phyloP scores from a whole-genome alignment of 2,888 invertebrate genomes.

The Temnothorax ravouxi region DNA sequence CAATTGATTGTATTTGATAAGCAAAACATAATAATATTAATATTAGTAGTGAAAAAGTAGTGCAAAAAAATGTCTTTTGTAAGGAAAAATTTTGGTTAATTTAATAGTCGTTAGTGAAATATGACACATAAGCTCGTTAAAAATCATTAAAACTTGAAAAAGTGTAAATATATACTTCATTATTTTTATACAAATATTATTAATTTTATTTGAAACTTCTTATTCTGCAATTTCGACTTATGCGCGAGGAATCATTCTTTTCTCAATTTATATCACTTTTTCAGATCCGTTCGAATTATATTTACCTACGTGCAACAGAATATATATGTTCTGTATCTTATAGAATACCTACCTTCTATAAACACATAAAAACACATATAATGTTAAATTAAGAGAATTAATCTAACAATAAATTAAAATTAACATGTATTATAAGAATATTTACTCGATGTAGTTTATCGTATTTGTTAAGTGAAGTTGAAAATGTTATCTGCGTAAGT shows the following conservation, averaged over 20 bases:
- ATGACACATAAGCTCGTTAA: neutral
- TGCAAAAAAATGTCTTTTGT: neutral
- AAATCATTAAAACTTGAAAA: neutral
- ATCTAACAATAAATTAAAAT: neutral
- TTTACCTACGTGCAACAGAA: neutral
- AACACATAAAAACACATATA: neutral
- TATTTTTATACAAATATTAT: neutral
- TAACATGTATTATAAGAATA: neutral
- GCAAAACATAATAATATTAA: neutral
- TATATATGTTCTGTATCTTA: neutral
- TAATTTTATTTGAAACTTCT: constrained; percentile 1
- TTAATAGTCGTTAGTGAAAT: neutral
- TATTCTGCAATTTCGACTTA: neutral
- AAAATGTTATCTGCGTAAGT: neutral
- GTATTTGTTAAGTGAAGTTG: neutral
- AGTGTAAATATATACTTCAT: neutral
- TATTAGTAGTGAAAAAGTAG: neutral
- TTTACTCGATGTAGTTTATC: neutral
- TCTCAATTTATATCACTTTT: neutral
- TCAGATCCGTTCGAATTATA: neutral
- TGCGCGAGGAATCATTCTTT: neutral
- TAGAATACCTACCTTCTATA: neutral
- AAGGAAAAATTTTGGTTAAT: neutral
- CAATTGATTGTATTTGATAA: neutral
- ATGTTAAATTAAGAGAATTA: neutral